Base-by-base conservation (phyloP, 2,797 vertebrate species). In the Graptemys geographica region DNA sequence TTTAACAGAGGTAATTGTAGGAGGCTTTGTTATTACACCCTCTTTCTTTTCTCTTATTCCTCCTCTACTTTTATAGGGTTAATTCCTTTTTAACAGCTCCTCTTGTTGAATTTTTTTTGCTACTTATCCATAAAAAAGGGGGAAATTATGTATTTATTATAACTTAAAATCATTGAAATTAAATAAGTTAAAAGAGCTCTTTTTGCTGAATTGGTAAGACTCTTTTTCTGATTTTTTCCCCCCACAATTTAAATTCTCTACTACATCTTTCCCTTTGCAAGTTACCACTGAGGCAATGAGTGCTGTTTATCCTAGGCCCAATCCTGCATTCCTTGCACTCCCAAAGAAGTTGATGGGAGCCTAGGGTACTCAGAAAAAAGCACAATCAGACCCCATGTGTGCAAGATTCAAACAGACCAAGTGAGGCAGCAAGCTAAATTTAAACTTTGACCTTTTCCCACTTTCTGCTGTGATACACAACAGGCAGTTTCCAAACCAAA, bases 381-480 rank as follows among this genome's bases (percentile, higher is more conserved):
- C 85, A 3, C 23, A 84, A 65, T 83, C 81, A 31, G 52, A 69
- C 78, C 31, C 18, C 69, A 47, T 49, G 33, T 2, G 79, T 44
- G 83, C 84, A 59, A 95, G 91, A 90, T 69, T 96, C 76, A 37
- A 83, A 31, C 83, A 76, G 87, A 91, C 90, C 55, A 59, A 31
- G 11, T 89, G 78, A 96, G 90, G 76, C 90, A 94, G 49, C 5
- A 23, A 86, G 59, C 56, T 92, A 90, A 86, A 11, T 88, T 62
- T 94, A 96, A 97, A 97, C 95, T 96, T 92, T 95, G 79, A 95
- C 94, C 90, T 94, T 96, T 95, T 94, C 74, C 78, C 84, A 96
- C 92, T 89, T 92, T 97, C 62, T 87, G 47, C 93, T 91, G 28
- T 95, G 89, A 95, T 83, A 86, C 84, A 72, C 91, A 95, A 96